A percentile compares a stretch with the other conserved stretches of the same genome.
phyloP scores from a whole-genome alignment of 2,797 vertebrate genomes.

The Ciconia nigra region DNA sequence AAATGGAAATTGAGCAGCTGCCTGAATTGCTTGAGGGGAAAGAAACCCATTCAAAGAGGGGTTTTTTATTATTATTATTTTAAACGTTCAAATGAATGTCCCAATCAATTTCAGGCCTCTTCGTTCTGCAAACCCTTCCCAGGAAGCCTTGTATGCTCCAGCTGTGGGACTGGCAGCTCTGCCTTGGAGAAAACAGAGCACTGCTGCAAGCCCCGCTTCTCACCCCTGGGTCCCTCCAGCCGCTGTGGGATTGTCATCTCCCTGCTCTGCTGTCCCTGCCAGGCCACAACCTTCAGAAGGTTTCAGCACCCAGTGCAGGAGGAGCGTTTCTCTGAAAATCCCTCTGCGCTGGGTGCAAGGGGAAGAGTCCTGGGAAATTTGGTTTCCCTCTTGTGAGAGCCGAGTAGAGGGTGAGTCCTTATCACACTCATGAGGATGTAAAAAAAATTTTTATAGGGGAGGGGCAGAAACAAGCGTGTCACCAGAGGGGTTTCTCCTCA shows the following conservation, averaged over 20 bases:
- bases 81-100: constrained; percentile 38
- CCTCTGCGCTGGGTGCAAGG: background rate
- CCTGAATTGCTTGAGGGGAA: constrained; percentile 15
- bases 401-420: background rate
- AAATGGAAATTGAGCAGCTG: constrained; percentile 46
- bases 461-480: background rate
- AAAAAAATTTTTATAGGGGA: background rate
- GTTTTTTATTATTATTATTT: constrained; percentile 11
- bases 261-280: background rate
- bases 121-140: background rate
- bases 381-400: background rate
- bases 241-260: background rate
- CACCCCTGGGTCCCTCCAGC: background rate
- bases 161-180: background rate
- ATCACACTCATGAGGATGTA: background rate
- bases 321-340: background rate
- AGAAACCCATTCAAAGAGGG: background rate
- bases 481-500: background rate
- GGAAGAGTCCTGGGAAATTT: background rate
- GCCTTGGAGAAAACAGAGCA: background rate
- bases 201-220: accelerated
- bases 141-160: background rate
- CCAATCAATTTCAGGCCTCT: background rate
- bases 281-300: background rate
- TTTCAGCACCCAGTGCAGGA: background rate